Conservation (phyloP, 2,888 invertebrate genomes). For the Troilus luridus region DNA sequence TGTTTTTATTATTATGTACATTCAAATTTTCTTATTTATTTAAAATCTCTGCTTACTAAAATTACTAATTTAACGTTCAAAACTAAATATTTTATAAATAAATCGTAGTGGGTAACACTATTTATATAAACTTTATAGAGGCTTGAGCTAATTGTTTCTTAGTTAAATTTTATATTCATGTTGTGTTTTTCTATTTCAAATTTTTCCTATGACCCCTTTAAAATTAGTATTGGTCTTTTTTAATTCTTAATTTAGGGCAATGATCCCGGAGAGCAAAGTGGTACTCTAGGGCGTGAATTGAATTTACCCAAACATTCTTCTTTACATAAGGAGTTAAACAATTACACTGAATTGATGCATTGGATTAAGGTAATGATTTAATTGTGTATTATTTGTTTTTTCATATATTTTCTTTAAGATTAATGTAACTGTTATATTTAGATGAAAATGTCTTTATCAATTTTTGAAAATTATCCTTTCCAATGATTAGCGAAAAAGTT, state of each 20-base stretch:
- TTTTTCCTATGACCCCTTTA: neutral
- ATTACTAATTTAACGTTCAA: too few species aligned
- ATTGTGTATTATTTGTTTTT: too few species aligned
- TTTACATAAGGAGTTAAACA: constrained; percentile 88
- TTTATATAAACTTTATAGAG: neutral
- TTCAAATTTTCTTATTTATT: too few species aligned
- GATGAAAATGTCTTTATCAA: too few species aligned
- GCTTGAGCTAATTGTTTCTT: neutral
- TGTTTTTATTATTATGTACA: too few species aligned
- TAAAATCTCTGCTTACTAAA: too few species aligned
- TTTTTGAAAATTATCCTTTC: too few species aligned
- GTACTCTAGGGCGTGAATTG: constrained; percentile 72
- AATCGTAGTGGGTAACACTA: neutral
- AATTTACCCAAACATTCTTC: constrained; percentile 82
- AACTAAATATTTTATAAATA: too few species aligned
- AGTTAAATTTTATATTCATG: neutral
- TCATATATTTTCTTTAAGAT: too few species aligned
- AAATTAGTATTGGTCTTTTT: neutral
- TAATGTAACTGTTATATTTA: too few species aligned
- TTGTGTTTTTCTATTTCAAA: neutral
- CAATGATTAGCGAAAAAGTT: too few species aligned
- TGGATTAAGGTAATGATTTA: constrained; percentile 77
- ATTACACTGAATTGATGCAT: constrained; percentile 92
- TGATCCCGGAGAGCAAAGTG: constrained; percentile 78
- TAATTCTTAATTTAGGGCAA: constrained; percentile 72